phyloP scores from a whole-genome alignment of 2,797 vertebrate genomes.

The Paguma larvata region DNA sequence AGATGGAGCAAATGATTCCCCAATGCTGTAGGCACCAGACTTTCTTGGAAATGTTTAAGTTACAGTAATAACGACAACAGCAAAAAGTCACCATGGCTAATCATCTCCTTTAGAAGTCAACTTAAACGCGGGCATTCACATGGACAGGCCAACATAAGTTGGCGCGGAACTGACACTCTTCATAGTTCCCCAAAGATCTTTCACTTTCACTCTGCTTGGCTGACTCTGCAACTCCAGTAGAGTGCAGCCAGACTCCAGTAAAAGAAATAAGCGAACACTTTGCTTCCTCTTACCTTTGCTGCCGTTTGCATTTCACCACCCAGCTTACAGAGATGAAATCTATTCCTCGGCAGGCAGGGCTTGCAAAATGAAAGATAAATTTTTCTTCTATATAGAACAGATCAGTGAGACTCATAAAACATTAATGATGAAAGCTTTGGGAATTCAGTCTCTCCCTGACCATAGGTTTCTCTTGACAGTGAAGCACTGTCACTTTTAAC shows the following conservation, averaged over 20 bases:
- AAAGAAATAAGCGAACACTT: conserved; percentile 72
- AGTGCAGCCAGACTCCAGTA: conserved; percentile 61
- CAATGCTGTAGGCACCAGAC: neutral
- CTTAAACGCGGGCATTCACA: neutral
- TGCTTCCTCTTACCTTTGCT: conserved; percentile 66
- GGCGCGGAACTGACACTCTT: neutral
- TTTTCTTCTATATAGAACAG: conserved; percentile 88
- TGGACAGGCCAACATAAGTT: neutral
- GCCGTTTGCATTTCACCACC: conserved; percentile 76
- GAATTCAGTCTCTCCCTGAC: conserved; percentile 84
- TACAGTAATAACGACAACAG: neutral
- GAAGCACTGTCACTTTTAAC: conserved; percentile 79
- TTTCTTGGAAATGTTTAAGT: neutral
- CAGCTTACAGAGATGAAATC: conserved; percentile 79
- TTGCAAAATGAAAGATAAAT: conserved; percentile 91
- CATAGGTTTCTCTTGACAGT: conserved; percentile 86
- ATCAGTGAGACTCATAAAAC: conserved; percentile 91
- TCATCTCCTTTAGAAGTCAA: conserved; percentile 42
- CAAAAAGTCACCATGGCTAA: neutral
- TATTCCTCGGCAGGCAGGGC: conserved; percentile 70
- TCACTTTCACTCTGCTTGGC: conserved; percentile 28
- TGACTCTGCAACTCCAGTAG: conserved; percentile 43
- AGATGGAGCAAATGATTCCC: neutral
- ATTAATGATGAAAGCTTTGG: conserved; percentile 91
- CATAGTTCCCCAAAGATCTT: conserved; percentile 6